Base-by-base conservation (phyloP, 2,113 vertebrate species). In the Eretmochelys imbricata region DNA sequence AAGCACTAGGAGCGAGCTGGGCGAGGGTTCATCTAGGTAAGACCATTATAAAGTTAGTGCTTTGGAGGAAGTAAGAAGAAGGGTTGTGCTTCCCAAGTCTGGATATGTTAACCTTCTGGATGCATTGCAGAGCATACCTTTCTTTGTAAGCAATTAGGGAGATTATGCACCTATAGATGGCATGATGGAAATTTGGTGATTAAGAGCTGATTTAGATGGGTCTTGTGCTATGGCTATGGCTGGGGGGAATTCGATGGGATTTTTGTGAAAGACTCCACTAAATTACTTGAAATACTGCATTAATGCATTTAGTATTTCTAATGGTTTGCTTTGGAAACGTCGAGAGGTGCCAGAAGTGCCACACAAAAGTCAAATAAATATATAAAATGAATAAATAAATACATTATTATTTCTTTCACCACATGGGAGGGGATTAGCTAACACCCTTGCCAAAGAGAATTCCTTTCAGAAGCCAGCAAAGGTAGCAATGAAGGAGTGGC, bases 381-480 rank as follows among this genome's bases (percentile, higher is more conserved):
- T 38, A 87, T 22, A 84, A 88, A 59, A 90, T 55, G 55, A 93
- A 80, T 76, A 59, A 59, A 94, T 76, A 35, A 38, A 82, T 94
- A 38, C 35, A 75, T 91, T 91, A 59, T 93, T 91, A 4, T 90
- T 91, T 89, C 94, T 94, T 83, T 78, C n/a, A 89, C 69, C 0
- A 5, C 35, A 48, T 88, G 62, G 84, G 94, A 42, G 5, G 84
- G 90, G 92, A 97, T 93, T 38, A 96, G 90, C 80, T 84, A 93
- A 85, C 69, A 87, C 31, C 49, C 31, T 35, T 75, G 89, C 88
- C 95, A 94, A 65, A 51, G 91, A 94, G 90, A 94, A 95, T 94
- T 96, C 79, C 78, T 88, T 95, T 78, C 96, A 93, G 91, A 93
- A 97, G 94, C 91, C 85, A 96, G 93, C 93, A 97, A 96, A 96